Evolutionary conservation across 2,888 invertebrate genomes (phyloP), one percentile per base, ranked within the genome.

Genomic region (Ptilodon capucinus): DNA sequence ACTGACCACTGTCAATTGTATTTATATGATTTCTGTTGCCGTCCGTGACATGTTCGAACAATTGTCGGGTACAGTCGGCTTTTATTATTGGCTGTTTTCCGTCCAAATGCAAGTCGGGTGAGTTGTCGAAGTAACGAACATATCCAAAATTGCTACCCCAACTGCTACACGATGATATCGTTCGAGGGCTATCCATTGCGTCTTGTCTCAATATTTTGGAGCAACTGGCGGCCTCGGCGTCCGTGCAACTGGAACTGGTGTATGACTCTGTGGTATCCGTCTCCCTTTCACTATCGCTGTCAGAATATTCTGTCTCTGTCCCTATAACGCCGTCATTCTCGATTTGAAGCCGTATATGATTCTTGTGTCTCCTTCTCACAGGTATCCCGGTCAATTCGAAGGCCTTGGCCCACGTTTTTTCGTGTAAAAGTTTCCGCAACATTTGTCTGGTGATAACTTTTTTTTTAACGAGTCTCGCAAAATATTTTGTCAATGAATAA

Each of bases 401-500:
- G 13, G 90, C 90, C 67, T 90, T 86, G 14, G 81, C 91, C 88
- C 91, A 91, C 0, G 91, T 81, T 56, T 88, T 88, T 64, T 92
- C 92, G 63, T 97, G 96, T 41, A 97, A 87, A 42, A 97, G 88
- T 73, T 94, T 93, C 79, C 96, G 95, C 48, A 97, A 90, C 76
- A 96, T 92, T 71, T 93, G 93, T 51, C 94, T 91, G 9, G 94
- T 94, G 54, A 97, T 94, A 11, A 94, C 86, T 74, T 94, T 95
- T 76, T 93, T 93, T 76, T 94, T 94, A 28, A 96, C 95, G 48
- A 95, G 92, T 73, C 93, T 93, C 55, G 95, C 94, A 79, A 95
- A 96, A 82, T 94, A 94, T 76, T 94, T 94, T 36, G 95, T 95
- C 57, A 97, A 92, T 57, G 94, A 94, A 63, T 95, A 93, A 82